Evolutionary conservation across 2,113 vertebrate species (phyloP).

Genomic region (Notarius quadriscutis): DNA sequence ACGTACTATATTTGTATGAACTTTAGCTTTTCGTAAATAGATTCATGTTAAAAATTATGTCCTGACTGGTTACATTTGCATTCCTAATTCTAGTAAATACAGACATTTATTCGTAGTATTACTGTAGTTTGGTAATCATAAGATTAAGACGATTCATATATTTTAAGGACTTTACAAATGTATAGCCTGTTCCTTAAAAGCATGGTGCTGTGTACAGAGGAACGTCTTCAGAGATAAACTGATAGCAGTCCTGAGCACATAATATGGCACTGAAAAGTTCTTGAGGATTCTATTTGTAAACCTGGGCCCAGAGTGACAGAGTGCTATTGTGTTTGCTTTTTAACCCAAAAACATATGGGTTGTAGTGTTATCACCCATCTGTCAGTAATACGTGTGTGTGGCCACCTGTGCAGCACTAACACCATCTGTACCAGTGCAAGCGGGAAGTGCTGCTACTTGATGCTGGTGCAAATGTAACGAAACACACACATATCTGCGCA

Average conservation of each 20-base stretch:
- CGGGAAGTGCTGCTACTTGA: conserved; percentile 13
- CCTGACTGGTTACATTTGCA: not conserved
- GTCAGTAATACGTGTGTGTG: not conserved
- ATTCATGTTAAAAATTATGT: not conserved
- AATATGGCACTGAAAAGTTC: not conserved
- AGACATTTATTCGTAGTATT: not conserved
- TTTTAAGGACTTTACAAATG: not conserved
- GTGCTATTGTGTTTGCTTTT: not conserved
- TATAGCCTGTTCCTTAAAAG: not conserved
- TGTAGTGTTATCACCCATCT: not conserved
- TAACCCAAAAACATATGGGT: not conserved
- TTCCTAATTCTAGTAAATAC: not conserved
- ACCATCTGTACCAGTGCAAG: conserved; percentile 29
- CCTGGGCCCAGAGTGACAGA: not conserved
- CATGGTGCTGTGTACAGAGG: not conserved
- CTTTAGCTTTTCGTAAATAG: too few relatives aligned
- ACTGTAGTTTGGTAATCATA: not conserved
- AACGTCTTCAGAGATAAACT: not conserved
- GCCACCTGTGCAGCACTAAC: conserved; percentile 39
- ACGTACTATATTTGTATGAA: too few relatives aligned
- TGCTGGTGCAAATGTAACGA: conserved; percentile 26
- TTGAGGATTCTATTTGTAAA: not conserved
- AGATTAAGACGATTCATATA: not conserved
- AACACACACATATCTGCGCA: not conserved
- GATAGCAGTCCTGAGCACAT: not conserved